Base-by-base conservation (phyloP, 2,113 vertebrate genomes). In the Chloropsis hardwickii region DNA sequence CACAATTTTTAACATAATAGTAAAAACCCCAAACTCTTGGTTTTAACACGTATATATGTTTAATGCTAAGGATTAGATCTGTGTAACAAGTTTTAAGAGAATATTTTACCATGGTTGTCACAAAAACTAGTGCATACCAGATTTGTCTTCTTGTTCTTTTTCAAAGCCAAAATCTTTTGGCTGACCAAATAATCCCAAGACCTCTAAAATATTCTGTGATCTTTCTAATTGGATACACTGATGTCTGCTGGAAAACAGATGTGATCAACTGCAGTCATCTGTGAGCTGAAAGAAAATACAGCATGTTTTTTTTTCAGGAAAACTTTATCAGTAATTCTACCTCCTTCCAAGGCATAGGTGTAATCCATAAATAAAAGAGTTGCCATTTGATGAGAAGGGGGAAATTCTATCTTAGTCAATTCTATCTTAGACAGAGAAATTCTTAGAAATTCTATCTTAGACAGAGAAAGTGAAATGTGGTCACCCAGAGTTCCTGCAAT, bases 171-270 rank as follows among this genome's bases (percentile, higher is more conserved):
- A 76, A 74, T 76, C 66, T 93, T 94, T 86, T 73, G 45, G 47
- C 88, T 96, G 90, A 65, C 93, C 94, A 95, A 93, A 74, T 64
- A 90, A 93, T 94, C 86, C 53, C 65, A 81, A 92, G 86, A 74
- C 82, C 94, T 84, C 92, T 88, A 42, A 92, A 94, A 95, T 81
- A 84, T 93, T 96, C 88, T 95, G 73, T 94, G 93, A 81, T 97
- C 93, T 92, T 83, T 90, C 93, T 96, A 95, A 93, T 86, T 96
- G 88, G 86, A 81, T 90, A 88, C 95, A 93, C 37, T 83, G 60
- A 74, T 86, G 82, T 93, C 88, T 96, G 88, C 95, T 96, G 94
- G 80, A 78, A 96, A 96, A 90, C 94, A 96, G 92, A 96, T 97
- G 95, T 96, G 94, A 94, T 94, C 60, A 64, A 90, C 92, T 94